Evolutionary conservation across 30 jellyfish, hydroid and myxozoan species (phyloP).

Genomic region (Cassiopea andromeda): DNA sequence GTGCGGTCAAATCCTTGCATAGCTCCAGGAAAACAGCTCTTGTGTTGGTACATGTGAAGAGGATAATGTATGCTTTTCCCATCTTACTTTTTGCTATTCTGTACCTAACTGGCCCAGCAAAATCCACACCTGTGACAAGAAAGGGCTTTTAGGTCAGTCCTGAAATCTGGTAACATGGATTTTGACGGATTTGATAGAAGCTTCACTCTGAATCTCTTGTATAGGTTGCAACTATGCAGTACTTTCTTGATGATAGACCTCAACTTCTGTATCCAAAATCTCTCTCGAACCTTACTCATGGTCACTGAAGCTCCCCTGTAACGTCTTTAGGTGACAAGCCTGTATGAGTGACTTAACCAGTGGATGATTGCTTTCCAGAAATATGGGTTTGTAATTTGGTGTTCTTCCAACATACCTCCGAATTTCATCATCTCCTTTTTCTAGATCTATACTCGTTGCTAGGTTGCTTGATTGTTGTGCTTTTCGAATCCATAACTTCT

Average conservation of each 20-base stretch:
- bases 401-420: conserved; percentile 67
- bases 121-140: conserved; percentile 38
- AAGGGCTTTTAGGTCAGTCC: conserved; percentile 31
- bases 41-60: conserved; percentile 33
- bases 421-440: conserved; percentile 38
- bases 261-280: conserved; percentile 54
- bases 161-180: conserved; percentile 3
- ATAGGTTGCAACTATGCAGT: conserved; percentile 9
- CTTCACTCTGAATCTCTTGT: conserved; percentile 46
- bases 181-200: conserved; percentile 30
- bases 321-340: conserved; percentile 54
- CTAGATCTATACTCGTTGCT: conserved; percentile 33
- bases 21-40: conserved; percentile 47
- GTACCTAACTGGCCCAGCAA: conserved; percentile 57
- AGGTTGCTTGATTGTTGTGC: conserved; percentile 55
- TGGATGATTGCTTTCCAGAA: conserved; percentile 51
- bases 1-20: conserved; percentile 53
- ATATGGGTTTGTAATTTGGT: conserved; percentile 66
- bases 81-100: background rate
- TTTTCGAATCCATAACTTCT: conserved; percentile 48
- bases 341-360: conserved; percentile 54
- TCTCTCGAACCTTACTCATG: conserved; percentile 45
- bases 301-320: conserved; percentile 78
- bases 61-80: conserved; percentile 28
- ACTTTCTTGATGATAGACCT: conserved; percentile 32